phyloP scores from a whole-genome alignment of 37 sponge, comb jelly and placozoan species.

The Dysidea cf. avara region DNA sequence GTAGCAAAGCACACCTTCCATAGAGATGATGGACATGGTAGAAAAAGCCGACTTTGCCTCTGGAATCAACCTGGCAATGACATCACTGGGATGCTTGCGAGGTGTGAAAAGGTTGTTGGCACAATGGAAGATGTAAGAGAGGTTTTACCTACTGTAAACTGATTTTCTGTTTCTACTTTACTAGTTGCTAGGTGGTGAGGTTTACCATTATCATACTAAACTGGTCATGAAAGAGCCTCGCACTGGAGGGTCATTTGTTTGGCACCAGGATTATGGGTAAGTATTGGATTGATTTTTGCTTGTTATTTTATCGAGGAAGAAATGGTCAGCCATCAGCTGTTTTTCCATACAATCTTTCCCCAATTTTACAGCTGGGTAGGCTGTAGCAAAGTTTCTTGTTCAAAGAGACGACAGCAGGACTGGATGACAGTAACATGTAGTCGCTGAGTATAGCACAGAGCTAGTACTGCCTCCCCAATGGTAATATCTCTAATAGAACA shows the following conservation, averaged over 20 bases:
- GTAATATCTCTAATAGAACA: not conserved
- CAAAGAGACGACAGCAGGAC: too few species aligned
- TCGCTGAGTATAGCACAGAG: too few species aligned
- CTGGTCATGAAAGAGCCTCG: slow-evolving; percentile 94
- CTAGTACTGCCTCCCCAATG: too few species aligned
- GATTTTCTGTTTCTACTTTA: too few species aligned
- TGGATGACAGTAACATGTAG: too few species aligned
- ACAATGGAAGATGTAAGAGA: slow-evolving; percentile 72
- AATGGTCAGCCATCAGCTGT: too few species aligned
- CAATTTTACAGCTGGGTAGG: too few species aligned
- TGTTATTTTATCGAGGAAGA: too few species aligned
- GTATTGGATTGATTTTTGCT: too few species aligned
- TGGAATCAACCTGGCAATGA: slow-evolving; percentile 88
- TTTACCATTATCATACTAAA: slow-evolving; percentile 95
- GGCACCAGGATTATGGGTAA: slow-evolving; percentile 97
- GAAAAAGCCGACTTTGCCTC: slow-evolving; percentile 65
- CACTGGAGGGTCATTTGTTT: slow-evolving; percentile 89
- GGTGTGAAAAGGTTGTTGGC: slow-evolving; percentile 78
- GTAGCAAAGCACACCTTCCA: slow-evolving; percentile 56
- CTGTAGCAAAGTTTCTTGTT: too few species aligned
- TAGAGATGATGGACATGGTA: slow-evolving; percentile 65
- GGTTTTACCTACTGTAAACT: too few species aligned
- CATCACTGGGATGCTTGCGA: slow-evolving; percentile 79
- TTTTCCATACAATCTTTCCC: too few species aligned
- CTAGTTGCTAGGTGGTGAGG: slow-evolving; percentile 87